A percentile compares a stretch with the other conserved stretches of the same genome.
phyloP scores from a whole-genome alignment of 2,797 vertebrate genomes.

The Catharus ustulatus region DNA sequence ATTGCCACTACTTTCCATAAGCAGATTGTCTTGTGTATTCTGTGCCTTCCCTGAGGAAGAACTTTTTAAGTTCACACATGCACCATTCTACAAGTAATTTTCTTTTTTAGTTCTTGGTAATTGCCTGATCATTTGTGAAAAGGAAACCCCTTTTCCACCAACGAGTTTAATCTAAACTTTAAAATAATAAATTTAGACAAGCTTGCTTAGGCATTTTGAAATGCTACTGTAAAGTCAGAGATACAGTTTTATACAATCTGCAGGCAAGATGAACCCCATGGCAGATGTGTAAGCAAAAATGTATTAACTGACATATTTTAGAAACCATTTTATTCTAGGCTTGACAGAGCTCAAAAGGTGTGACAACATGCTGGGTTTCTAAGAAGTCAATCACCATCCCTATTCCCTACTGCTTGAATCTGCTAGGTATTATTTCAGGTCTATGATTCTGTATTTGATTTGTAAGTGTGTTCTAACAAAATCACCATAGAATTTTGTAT shows the following conservation, averaged over 20 bases:
- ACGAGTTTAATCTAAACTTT: background rate
- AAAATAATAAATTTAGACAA: background rate
- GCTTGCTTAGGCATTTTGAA: background rate
- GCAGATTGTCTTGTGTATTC: background rate
- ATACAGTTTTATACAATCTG: background rate
- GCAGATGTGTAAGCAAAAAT: background rate
- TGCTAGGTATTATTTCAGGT: constrained; percentile 7
- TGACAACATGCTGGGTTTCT: background rate
- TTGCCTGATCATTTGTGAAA: background rate
- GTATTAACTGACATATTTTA: background rate
- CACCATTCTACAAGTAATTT: background rate
- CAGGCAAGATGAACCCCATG: background rate
- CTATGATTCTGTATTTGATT: constrained; percentile 1
- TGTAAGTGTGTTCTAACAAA: constrained; percentile 19
- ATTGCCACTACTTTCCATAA: background rate
- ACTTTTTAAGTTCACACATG: background rate
- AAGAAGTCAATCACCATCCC: constrained; percentile 4
- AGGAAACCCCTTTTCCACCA: background rate
- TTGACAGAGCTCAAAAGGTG: background rate
- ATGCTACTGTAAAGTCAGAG: background rate
- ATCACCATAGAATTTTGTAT: background rate
- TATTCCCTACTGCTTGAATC: background rate
- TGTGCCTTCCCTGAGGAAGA: background rate
- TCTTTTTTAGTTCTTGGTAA: background rate
- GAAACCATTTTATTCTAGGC: constrained; percentile 3